Evolutionary conservation across 2,797 vertebrate species (phyloP), one percentile per base, ranked within the genome.

Genomic region (Anabas testudineus): DNA sequence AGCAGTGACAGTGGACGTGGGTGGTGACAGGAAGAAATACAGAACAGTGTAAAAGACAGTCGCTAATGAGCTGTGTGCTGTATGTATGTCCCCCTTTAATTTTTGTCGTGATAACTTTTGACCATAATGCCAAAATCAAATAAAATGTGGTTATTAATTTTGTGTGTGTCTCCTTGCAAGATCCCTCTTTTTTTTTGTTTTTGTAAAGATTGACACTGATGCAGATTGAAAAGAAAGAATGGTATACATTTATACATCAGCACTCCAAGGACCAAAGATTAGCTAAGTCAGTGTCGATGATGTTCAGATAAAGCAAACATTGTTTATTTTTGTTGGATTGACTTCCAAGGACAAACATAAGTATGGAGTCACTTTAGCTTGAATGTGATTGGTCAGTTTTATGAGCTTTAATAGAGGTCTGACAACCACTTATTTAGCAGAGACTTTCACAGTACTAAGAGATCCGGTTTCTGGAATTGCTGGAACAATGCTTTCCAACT

Each of bases 91-190:
- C 55, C 68, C 64, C 67, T 88, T 85, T 81, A 59, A 88, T 71
- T 89, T 43, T 85, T 80, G 58, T 87, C 88, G 78, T 82, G 55
- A 84, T 73, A 89, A 87, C 76, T 87, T 90, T 89, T 87, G 86
- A 87, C 62, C 77, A 63, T 67, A 67, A 85, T 77, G 76, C 83
- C 85, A 87, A 88, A 87, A 85, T 88, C 49, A 81, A 93, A 90
- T 92, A 92, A 92, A 93, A 73, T 82, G 93, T 92, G 83, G 73
- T 90, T 90, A 86, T 85, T 67, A 82, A 67, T 43, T 71, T 83
- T 85, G 67, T 28, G 52, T 60, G 28, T 37, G 41, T 71, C 7
- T 60, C 10, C 15, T 43, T 64, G 24, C 34, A 30, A 60, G 5
- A 57, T 3, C 12, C n/a, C 3, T 14, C 1, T 15, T 14, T 56